Base-by-base conservation (phyloP, 2,888 invertebrate species). In the Trichogramma dendrolimi region DNA sequence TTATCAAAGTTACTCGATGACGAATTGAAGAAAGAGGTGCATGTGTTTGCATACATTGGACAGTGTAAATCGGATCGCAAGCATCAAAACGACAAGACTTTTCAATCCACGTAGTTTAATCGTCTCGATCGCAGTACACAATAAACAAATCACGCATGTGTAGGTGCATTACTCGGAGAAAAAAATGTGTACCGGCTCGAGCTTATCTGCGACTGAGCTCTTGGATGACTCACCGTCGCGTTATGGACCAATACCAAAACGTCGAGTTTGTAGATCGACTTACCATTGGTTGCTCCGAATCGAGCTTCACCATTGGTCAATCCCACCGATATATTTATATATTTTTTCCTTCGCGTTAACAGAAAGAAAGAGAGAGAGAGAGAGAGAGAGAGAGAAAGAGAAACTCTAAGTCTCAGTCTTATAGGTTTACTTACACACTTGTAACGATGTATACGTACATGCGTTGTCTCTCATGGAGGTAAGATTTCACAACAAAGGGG, bases 161-260 rank as follows among this genome's bases (percentile, higher is more conserved):
- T 27, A 27, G 27, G 27, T 27, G 27, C 27, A 3, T 27, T 27
- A 27, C 27, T 27, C 27, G 27, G 27, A 27, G 27, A 27, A 27
- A 27, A 27, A 27, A 27, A 3, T 27, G 27, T 27, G 27, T 27
- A 27, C 27, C 27, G 27, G 27, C 27, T 27, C 27, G 27, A 27
- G 27, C 27, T 27, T 27, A 27, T 27, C 27, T 27, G 27, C 27
- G 2, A 27, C 27, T 27, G 27, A 27, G 55, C 55, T 52, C 49
- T 59, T 65, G 63, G 55, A 64, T 73, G 71, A 73, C 65, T 73
- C 72, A 73, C 61, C 67, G 65, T 62, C 51, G 61, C 49, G 67
- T 64, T 66, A 69, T 71, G 70, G 70, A 66, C 72, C 73, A 73
- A 73, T 73, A 62, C 27, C 27, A 27, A 27, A 68, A 63, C 49